These are phyloP conservation scores for Polyommatus icarus DNA, from an alignment of 2,888 invertebrate genomes.

Conservation along the genomic window DNA sequence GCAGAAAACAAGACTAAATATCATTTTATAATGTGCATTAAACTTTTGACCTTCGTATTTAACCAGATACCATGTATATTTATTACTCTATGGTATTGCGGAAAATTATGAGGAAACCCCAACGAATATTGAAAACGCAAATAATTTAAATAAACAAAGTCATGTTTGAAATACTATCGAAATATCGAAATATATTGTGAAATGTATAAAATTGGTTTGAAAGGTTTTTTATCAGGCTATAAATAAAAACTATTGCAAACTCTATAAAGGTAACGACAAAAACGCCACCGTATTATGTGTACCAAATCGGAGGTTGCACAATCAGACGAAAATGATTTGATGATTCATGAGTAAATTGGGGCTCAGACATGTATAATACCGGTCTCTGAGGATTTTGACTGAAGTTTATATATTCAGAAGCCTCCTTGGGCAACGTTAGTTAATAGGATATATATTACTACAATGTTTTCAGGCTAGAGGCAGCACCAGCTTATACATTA, in stretches of 20 bases:
- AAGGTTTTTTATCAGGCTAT: slow-evolving; percentile 13
- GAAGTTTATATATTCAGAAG: too few relatives aligned
- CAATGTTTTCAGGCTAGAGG: too few relatives aligned
- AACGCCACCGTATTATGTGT: neutral
- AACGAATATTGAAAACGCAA: neutral
- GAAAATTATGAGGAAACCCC: neutral
- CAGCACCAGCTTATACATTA: too few relatives aligned
- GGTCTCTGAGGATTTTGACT: too few relatives aligned
- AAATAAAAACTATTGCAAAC: neutral
- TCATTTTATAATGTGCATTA: neutral
- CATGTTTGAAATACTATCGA: neutral
- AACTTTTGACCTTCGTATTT: neutral
- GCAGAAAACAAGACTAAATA: neutral
- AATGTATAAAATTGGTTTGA: neutral
- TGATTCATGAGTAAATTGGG: neutral
- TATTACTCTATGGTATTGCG: too few relatives aligned
- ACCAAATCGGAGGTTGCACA: neutral
- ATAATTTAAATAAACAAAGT: neutral
- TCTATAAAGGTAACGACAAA: neutral
- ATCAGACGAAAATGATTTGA: neutral
- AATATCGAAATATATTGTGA: neutral
- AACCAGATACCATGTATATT: too few relatives aligned
- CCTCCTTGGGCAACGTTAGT: too few relatives aligned
- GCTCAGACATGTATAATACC: neutral
- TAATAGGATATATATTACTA: too few relatives aligned